Evolutionary conservation across 2,888 invertebrate species (phyloP).

Genomic region (Pristionchus exspectatus): DNA sequence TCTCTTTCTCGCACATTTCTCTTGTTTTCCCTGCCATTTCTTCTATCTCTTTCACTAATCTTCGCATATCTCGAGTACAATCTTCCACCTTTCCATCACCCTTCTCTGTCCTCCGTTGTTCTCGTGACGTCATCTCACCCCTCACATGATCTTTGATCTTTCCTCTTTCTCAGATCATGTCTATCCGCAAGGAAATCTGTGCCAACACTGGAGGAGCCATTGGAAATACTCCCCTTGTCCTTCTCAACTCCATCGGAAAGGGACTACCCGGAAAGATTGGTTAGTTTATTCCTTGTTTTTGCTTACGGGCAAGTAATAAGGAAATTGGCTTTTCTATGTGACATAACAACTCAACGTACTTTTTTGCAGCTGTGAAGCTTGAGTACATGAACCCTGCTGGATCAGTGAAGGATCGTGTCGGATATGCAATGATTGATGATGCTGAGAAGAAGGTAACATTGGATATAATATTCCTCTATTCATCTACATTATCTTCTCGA

Average conservation of each 20-base stretch:
- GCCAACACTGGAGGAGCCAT: slow-evolving; percentile 53
- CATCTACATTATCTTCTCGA: background rate
- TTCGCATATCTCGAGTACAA: slow-evolving; percentile 3
- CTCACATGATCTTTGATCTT: background rate
- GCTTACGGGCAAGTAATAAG: background rate
- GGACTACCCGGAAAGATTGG: slow-evolving; percentile 53
- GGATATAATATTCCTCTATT: background rate
- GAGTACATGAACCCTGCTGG: slow-evolving; percentile 56
- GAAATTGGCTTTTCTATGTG: too few relatives aligned
- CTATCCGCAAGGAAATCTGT: slow-evolving; percentile 47
- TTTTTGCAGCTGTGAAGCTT: slow-evolving; percentile 48
- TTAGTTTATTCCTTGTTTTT: background rate
- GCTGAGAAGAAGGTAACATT: slow-evolving; percentile 51
- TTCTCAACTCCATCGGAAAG: slow-evolving; percentile 46
- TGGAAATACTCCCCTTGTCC: slow-evolving; percentile 50
- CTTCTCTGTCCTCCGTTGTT: background rate
- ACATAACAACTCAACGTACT: background rate
- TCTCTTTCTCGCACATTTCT: slow-evolving; percentile 4
- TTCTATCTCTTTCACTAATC: slow-evolving; percentile 26
- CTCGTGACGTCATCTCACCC: background rate
- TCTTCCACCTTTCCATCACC: slow-evolving; percentile 11
- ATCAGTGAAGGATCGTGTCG: slow-evolving; percentile 53
- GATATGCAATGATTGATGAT: slow-evolving; percentile 51
- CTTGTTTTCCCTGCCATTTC: slow-evolving; percentile 37
- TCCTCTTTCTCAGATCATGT: slow-evolving; percentile 17